Conservation (phyloP, 1,140 invertebrate genomes). For the Scaptomyza hsui region DNA sequence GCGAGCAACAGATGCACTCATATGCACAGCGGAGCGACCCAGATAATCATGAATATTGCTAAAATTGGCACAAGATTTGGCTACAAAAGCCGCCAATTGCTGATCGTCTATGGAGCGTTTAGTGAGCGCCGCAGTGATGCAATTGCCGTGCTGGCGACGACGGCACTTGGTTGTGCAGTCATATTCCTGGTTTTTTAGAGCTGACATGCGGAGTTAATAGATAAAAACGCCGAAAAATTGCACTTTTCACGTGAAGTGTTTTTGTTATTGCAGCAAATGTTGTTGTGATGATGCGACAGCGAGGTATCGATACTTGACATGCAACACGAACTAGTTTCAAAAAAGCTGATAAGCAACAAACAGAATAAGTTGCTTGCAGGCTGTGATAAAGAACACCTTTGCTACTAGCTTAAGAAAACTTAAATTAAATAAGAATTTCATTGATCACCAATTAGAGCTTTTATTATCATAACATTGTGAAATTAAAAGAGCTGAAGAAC, state of each 20-base stretch:
- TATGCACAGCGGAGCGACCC: slow-evolving; percentile 87
- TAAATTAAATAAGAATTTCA: not conserved
- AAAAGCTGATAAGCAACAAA: not conserved
- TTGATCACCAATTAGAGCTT: not conserved
- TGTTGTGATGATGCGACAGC: slow-evolving; percentile 4
- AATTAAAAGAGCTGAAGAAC: not conserved
- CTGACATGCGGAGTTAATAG: slow-evolving; percentile 51
- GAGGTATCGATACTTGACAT: slow-evolving; percentile 26
- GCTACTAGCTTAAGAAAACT: not conserved
- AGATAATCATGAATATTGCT: slow-evolving; percentile 84
- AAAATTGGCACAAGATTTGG: slow-evolving; percentile 85
- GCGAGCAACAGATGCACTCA: slow-evolving; percentile 88
- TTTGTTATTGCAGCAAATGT: slow-evolving; percentile 13
- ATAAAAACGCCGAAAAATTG: slow-evolving; percentile 30
- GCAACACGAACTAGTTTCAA: not conserved
- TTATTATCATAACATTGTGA: slow-evolving; percentile 20
- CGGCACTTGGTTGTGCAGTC: slow-evolving; percentile 85
- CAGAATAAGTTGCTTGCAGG: not conserved
- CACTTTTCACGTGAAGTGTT: slow-evolving; percentile 44
- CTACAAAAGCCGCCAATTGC: slow-evolving; percentile 85
- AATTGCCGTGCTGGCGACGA: slow-evolving; percentile 85
- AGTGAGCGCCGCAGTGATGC: slow-evolving; percentile 85
- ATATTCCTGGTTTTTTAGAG: slow-evolving; percentile 65
- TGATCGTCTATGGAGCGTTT: slow-evolving; percentile 84
- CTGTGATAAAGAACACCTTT: not conserved